Evolutionary conservation across 92 coral and sea anemone species (phyloP).

Genomic region (Bergia sp.): DNA sequence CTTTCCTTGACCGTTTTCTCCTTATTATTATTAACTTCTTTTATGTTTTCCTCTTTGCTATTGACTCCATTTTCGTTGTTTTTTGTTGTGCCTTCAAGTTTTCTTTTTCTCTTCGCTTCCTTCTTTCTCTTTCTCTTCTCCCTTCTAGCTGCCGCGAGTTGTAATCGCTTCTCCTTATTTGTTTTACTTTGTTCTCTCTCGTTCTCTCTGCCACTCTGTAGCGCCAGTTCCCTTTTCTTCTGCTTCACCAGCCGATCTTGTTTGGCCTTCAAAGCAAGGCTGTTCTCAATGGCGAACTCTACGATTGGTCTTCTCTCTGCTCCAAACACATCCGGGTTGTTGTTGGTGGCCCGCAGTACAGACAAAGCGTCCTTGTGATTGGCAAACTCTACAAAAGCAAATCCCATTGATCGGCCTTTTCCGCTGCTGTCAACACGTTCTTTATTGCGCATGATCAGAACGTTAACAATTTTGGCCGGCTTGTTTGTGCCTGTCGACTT

Average conservation of each 20-base stretch:
- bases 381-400: slow-evolving; percentile 86
- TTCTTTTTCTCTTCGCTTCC: slow-evolving; percentile 50
- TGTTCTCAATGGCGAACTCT: slow-evolving; percentile 91
- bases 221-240: slow-evolving; percentile 31
- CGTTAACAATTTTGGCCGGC: slow-evolving; percentile 63
- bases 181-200: slow-evolving; percentile 50
- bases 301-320: slow-evolving; percentile 95
- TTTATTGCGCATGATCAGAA: slow-evolving; percentile 82
- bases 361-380: slow-evolving; percentile 86
- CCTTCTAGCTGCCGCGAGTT: slow-evolving; percentile 57
- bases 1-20: not conserved
- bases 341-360: slow-evolving; percentile 85
- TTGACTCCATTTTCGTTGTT: slow-evolving; percentile 23
- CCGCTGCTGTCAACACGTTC: slow-evolving; percentile 88
- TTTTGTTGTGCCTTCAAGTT: slow-evolving; percentile 11
- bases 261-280: slow-evolving; percentile 82
- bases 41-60: not conserved
- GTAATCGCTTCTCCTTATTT: slow-evolving; percentile 74
- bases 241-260: slow-evolving; percentile 70
- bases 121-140: slow-evolving; percentile 68
- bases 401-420: slow-evolving; percentile 85
- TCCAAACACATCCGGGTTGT: slow-evolving; percentile 88
- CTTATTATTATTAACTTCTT: not conserved
- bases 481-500: slow-evolving; percentile 49
- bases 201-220: slow-evolving; percentile 42